Evolutionary conservation across 2,113 vertebrate genomes (phyloP), one percentile per base, ranked within the genome.

Genomic region (Sciurus niger): DNA sequence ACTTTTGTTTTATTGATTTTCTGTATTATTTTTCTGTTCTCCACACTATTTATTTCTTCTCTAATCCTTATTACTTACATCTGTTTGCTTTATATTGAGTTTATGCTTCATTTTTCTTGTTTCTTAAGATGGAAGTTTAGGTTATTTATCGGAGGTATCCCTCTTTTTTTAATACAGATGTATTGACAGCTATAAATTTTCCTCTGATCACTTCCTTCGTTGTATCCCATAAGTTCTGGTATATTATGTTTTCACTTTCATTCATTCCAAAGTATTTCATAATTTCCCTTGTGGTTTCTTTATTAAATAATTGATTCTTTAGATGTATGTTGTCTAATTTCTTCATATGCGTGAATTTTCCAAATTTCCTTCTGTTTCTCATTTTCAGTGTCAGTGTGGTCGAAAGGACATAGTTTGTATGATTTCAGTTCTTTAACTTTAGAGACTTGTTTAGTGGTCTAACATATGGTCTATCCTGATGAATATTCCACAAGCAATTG

Each of bases 271-370:
- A 96, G 30, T 76, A 89, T 92, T 89, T 96, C 89, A 80, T 82
- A 94, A 94, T 92, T 96, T 96, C 51, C 65, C 12, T n/a, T 93
- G 25, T 92, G 55, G 55, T 79, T 95, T 94, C 46, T 70, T 28
- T 46, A 65, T 77, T 80, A 43, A 94, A 48, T 70, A 24, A 76
- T 43, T 90, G 53, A 51, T 72, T 46, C 51, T 76, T 87, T 83
- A 87, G 53, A 83, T 60, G 90, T 74, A 34, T 86, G 6, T 72
- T 70, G 8, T 76, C 83, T 67, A 90, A 87, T 85, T 76, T 89
- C 60, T 16, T 28, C 51, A 90, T 89, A 70, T 84, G 86, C 87
- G 51, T 74, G 40, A 90, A 78, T 87, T 95, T 95, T 90, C 63
- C 74, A 90, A 95, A 74, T 73, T 84, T 53, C 65, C 76, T 78